These are phyloP conservation scores for Neodiprion pinetum DNA, from an alignment of 1,140 invertebrate genomes.

Conservation along the genomic window DNA sequence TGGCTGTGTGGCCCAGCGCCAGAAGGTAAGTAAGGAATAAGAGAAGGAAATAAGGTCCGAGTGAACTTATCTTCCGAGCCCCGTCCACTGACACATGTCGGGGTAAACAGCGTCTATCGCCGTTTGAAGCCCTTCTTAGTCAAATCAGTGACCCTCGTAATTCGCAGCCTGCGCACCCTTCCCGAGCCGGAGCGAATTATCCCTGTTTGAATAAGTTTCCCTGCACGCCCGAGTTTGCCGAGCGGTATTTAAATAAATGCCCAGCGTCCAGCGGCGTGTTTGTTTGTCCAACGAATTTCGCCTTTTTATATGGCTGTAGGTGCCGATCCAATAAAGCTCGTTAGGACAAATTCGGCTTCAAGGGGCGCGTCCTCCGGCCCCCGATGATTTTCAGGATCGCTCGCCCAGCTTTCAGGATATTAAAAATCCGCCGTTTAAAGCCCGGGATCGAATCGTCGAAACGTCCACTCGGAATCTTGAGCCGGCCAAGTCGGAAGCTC, in stretches of 20 bases:
- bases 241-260: constrained; percentile 6
- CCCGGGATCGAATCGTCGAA: too few species aligned
- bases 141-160: constrained; percentile 4
- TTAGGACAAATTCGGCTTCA: neutral
- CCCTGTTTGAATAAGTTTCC: constrained; percentile 5
- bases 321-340: neutral
- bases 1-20: too few species aligned
- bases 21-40: neutral
- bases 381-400: too few species aligned
- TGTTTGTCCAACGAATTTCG: neutral
- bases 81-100: neutral
- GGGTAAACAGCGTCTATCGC: neutral
- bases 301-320: neutral
- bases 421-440: too few species aligned
- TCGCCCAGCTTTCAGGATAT: too few species aligned
- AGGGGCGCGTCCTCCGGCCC: too few species aligned
- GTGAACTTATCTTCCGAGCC: neutral
- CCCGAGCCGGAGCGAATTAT: neutral
- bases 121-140: constrained; percentile 7
- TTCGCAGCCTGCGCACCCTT: neutral
- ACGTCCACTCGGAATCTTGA: too few species aligned
- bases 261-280: neutral
- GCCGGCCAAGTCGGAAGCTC: too few species aligned
- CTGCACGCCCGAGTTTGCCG: neutral
- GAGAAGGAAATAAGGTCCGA: neutral